Base-by-base conservation (phyloP, 2,888 invertebrate genomes). In the Aleiodes alternator region DNA sequence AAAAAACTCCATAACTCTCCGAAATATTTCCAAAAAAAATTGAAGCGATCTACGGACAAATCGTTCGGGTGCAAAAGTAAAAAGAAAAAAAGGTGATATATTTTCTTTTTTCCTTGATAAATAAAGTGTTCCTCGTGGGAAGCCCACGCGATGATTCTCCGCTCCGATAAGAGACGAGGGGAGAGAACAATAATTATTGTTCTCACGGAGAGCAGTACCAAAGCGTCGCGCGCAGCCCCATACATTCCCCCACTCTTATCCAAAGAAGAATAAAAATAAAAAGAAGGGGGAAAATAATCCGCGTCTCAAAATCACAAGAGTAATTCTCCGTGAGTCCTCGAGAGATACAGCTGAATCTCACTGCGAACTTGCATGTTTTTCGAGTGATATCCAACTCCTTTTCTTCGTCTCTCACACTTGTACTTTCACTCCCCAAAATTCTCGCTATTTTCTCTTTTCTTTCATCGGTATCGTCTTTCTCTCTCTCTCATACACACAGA, bases 111-210 rank as follows among this genome's bases (percentile, higher is more conserved):
- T 81, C 80, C 9, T 64, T 48, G 16, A 11, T 16, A 23, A 64
- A 43, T 48, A 12, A 48, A 43, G n/a, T 61, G 57, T 29, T 48
- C 31, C 31, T 68, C 68, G 68, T 68, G 68, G 51, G 68, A 48
- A 50, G 50, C 68, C 68, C 68, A 68, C 68, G 68, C 68, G 51
- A 74, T 64, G 77, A 79, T 77, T 77, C 66, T 69, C 68, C 23
- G 43, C 66, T 43, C 69, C 72, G 79, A 79, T 79, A 79, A 72
- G 75, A 72, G 56, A 70, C 61, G 61, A 59, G 23, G 68, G 51
- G 23, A 72, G 71, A 76, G 79, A 79, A 78, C 77, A 79, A 79
- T 79, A 79, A 79, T 79, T 79, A 79, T 79, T 79, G 79, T 78
- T 79, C 79, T 69, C 76, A 72, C 78, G 75, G 51, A 70, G 55